Percentiles rank a stretch among this genome's conserved stretches.
These are phyloP conservation scores for Strigamia crassipes DNA, from an alignment of 2,888 invertebrate genomes.

Conservation along the genomic window DNA sequence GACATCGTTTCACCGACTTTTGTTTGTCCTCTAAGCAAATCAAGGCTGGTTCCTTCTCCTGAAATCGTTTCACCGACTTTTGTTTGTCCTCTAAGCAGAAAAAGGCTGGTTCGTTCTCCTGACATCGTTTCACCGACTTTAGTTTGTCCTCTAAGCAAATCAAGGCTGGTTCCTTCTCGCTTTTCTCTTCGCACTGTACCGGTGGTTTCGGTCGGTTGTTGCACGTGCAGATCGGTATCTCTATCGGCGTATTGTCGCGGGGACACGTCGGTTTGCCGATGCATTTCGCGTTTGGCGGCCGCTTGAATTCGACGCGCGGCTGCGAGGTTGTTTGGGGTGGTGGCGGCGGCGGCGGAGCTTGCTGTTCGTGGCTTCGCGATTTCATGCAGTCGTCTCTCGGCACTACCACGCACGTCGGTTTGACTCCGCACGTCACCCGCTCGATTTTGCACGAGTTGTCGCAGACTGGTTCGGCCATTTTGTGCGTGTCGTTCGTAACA, in stretches of 20 bases:
- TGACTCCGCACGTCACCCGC: too few species aligned
- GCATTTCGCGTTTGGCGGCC: background rate
- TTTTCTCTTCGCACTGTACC: background rate
- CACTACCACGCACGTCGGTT: too few species aligned
- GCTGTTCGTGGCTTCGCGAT: background rate
- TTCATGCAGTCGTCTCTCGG: background rate
- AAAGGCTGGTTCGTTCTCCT: too few species aligned
- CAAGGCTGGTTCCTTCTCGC: too few species aligned
- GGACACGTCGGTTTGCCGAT: background rate
- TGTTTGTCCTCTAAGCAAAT: background rate
- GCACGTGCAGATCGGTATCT: background rate
- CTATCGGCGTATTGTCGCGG: background rate
- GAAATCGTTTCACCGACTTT: background rate
- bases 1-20: background rate
- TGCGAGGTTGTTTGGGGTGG: background rate
- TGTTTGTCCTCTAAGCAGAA: background rate
- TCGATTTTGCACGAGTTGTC: too few species aligned
- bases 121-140: background rate
- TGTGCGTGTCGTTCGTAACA: too few species aligned
- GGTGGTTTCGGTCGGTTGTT: background rate
- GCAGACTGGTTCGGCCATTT: too few species aligned
- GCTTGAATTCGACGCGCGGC: background rate
- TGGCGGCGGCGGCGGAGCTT: too few species aligned
- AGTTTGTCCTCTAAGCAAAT: background rate
- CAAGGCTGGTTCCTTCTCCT: too few species aligned